These are phyloP conservation scores for Cephus cinctus DNA, from an alignment of 1,140 invertebrate genomes.

Conservation along the genomic window DNA sequence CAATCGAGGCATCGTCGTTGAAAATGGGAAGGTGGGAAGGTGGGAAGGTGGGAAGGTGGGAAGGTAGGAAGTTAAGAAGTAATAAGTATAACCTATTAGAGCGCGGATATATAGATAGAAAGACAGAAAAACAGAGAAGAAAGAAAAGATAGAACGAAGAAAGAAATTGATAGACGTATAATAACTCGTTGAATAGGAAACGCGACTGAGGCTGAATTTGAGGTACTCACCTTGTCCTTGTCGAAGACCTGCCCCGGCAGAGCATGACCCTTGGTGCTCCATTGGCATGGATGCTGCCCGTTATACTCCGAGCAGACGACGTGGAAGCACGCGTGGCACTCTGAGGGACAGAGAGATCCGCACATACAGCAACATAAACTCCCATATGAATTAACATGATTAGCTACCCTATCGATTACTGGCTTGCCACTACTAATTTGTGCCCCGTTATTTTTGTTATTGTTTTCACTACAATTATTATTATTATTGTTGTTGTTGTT, in stretches of 20 bases:
- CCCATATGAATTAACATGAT: conserved; percentile 12
- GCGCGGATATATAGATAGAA: no score
- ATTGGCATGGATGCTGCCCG: conserved; percentile 59
- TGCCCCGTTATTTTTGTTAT: conserved; percentile 15
- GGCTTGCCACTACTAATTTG: conserved; percentile 14
- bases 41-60: no score
- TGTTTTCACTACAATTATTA: conserved; percentile 13
- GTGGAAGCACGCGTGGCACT: conserved; percentile 69
- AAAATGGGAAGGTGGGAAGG: no score
- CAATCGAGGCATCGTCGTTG: no score
- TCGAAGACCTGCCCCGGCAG: conserved; percentile 56
- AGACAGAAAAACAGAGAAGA: no score
- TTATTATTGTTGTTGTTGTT: conserved; percentile 16
- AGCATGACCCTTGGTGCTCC: conserved; percentile 55
- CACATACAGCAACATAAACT: conserved; percentile 63
- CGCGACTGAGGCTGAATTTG: neutral
- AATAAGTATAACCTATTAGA: no score
- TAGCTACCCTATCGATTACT: conserved; percentile 17
- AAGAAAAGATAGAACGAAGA: conserved; percentile 5
- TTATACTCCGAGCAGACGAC: conserved; percentile 60
- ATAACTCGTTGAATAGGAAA: conserved; percentile 10
- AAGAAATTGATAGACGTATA: conserved; percentile 7
- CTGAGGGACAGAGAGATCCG: conserved; percentile 62
- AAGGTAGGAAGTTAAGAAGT: no score
- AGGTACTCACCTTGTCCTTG: conserved; percentile 56